phyloP scores from a whole-genome alignment of 2,113 vertebrate species.

The Willisornis vidua region DNA sequence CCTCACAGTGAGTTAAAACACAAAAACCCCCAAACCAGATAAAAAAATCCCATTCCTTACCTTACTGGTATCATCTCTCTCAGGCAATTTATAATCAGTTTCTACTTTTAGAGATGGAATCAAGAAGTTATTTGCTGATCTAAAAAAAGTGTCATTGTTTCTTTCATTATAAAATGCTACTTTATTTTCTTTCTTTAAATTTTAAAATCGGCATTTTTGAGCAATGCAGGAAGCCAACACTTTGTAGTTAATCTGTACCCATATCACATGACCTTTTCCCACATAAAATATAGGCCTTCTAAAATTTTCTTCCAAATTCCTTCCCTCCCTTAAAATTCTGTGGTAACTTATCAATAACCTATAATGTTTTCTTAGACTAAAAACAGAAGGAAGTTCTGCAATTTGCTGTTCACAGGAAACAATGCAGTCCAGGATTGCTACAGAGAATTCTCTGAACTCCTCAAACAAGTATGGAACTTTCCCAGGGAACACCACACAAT shows the following conservation, averaged over 20 bases:
- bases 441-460: background rate
- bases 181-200: background rate
- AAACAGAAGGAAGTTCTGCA: background rate
- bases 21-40: accelerated
- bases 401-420: background rate
- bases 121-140: background rate
- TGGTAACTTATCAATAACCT: background rate
- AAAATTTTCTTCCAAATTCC: background rate
- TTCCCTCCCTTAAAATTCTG: background rate
- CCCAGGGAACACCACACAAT: background rate
- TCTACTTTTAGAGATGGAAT: background rate
- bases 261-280: accelerated
- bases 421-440: background rate
- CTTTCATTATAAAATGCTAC: background rate
- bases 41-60: background rate
- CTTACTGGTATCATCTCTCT: background rate
- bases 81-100: background rate
- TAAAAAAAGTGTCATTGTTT: background rate
- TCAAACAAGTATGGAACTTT: background rate
- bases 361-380: background rate
- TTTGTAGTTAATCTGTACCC: background rate
- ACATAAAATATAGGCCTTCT: background rate
- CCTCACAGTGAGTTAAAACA: background rate
- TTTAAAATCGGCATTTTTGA: background rate
- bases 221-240: background rate